Conservation (phyloP, 2,797 vertebrate species). For the Pangasius mekongensis region DNA sequence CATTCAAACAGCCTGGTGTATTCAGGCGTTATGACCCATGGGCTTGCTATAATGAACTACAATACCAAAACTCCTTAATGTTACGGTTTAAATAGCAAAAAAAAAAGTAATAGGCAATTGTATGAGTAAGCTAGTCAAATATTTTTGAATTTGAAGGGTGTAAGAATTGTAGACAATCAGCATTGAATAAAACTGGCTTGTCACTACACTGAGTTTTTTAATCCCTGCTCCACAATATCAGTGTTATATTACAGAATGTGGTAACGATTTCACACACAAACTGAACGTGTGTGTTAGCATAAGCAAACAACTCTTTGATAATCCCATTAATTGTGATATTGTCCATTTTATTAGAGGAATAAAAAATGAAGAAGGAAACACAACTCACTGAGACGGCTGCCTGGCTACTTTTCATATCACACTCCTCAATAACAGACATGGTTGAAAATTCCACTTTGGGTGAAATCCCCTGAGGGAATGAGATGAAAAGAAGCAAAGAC, state of each 20-base stretch:
- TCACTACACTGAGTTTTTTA: background rate
- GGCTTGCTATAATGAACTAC: background rate
- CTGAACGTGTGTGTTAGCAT: background rate
- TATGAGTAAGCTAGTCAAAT: background rate
- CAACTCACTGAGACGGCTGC: slow-evolving; percentile 59
- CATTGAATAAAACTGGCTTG: background rate
- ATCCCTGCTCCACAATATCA: background rate
- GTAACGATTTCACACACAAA: background rate
- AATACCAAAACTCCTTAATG: background rate
- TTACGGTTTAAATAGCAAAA: background rate
- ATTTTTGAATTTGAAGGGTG: background rate
- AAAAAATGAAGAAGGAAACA: slow-evolving; percentile 29
- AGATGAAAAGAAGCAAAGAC: slow-evolving; percentile 64
- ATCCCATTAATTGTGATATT: background rate
- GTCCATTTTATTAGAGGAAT: background rate
- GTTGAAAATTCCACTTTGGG: slow-evolving; percentile 92
- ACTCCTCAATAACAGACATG: slow-evolving; percentile 88
- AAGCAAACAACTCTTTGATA: background rate
- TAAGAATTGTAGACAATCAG: slow-evolving; percentile 1
- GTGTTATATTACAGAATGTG: background rate
- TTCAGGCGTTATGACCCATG: background rate
- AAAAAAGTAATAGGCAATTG: background rate
- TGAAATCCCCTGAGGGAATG: slow-evolving; percentile 85
- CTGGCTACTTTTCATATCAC: slow-evolving; percentile 65
- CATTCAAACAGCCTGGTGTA: background rate